Evolutionary conservation across 2,797 vertebrate species (phyloP).

Genomic region (Protosalanx chinensis): DNA sequence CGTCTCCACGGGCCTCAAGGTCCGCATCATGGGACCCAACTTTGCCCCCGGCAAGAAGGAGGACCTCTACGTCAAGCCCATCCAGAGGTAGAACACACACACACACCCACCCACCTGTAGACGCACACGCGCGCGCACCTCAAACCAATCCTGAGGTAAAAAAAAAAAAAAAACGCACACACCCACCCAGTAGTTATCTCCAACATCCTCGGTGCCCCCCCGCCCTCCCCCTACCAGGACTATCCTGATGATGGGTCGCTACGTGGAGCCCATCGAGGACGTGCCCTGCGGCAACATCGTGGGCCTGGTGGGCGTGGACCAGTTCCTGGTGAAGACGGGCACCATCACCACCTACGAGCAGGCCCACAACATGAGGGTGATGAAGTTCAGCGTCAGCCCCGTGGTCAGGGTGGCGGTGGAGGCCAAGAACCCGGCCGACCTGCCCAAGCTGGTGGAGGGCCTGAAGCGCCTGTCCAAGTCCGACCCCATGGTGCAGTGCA

Average conservation of each 20-base stretch:
- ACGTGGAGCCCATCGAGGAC: conserved; percentile 90
- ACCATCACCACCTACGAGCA: conserved; percentile 93
- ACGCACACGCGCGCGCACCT: too few relatives aligned
- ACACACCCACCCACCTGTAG: too few relatives aligned
- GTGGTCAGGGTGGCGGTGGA: conserved; percentile 94
- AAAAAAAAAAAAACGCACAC: too few relatives aligned
- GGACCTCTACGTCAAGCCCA: conserved; percentile 91
- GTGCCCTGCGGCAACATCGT: conserved; percentile 96
- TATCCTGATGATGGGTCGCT: conserved; percentile 96
- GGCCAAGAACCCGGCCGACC: conserved; percentile 89
- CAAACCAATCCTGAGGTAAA: too few relatives aligned
- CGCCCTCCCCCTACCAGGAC: conserved; percentile 67
- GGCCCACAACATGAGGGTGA: conserved; percentile 93
- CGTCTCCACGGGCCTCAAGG: conserved; percentile 89
- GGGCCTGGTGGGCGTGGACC: conserved; percentile 92
- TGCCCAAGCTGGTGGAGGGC: conserved; percentile 95
- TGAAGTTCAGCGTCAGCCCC: conserved; percentile 97
- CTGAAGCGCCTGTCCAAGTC: conserved; percentile 93
- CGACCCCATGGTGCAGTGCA: conserved; percentile 95
- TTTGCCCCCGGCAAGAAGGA: conserved; percentile 94
- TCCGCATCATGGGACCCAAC: conserved; percentile 97
- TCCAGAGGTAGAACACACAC: conserved; percentile 81
- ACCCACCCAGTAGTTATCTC: conserved; percentile 74
- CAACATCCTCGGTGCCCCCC: background rate
- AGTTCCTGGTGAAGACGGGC: conserved; percentile 91